These are phyloP conservation scores for Bellardia bayeri DNA, from an alignment of 2,888 invertebrate species.

Conservation along the genomic window DNA sequence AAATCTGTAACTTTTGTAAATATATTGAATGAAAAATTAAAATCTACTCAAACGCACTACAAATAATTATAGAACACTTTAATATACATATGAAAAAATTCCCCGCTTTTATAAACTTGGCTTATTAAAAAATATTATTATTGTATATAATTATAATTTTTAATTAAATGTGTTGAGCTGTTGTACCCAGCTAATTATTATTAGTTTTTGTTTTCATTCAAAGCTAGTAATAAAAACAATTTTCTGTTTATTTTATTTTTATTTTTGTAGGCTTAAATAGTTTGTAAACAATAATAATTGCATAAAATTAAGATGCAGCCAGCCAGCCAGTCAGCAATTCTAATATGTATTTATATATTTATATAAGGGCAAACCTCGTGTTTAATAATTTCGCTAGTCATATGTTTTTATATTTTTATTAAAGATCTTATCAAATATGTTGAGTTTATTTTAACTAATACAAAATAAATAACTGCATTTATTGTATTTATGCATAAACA, in stretches of 20 bases:
- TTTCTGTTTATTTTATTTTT: neutral
- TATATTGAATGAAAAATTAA: neutral
- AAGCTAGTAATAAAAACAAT: neutral
- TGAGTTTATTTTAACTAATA: neutral
- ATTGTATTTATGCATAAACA: too few species aligned
- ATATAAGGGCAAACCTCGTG: neutral
- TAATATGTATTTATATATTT: neutral
- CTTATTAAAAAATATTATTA: neutral
- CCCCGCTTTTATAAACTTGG: conserved; percentile 2
- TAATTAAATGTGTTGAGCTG: neutral
- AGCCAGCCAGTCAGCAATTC: neutral
- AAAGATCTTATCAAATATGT: neutral
- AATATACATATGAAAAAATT: neutral
- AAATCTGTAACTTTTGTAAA: neutral
- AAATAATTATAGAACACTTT: neutral
- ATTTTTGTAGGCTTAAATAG: conserved; percentile 26
- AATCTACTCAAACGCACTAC: neutral
- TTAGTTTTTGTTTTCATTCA: neutral
- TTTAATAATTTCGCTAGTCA: neutral
- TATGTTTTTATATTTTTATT: neutral
- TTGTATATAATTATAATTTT: neutral
- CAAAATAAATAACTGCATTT: too few species aligned
- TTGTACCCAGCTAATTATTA: neutral
- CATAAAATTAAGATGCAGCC: conserved; percentile 25
- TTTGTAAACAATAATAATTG: conserved; percentile 7